phyloP scores from a whole-genome alignment of 2,888 invertebrate species.

The Pteria penguin region DNA sequence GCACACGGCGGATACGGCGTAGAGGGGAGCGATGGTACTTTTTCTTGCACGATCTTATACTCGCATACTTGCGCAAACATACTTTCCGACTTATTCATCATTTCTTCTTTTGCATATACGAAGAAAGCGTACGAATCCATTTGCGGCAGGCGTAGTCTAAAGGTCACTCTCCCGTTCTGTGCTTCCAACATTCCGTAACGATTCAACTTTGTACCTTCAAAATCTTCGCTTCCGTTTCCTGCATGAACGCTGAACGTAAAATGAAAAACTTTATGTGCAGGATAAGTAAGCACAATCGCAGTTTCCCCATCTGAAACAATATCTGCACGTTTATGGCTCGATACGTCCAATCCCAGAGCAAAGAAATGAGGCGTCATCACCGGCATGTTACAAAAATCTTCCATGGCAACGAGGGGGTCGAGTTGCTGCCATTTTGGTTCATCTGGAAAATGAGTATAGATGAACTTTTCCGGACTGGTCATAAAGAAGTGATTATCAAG shows the following conservation, averaged over 20 bases:
- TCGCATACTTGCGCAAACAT: slow-evolving; percentile 63
- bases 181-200: slow-evolving; percentile 62
- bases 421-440: slow-evolving; percentile 56
- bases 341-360: slow-evolving; percentile 54
- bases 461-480: slow-evolving; percentile 57
- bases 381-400: slow-evolving; percentile 58
- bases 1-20: slow-evolving; percentile 62
- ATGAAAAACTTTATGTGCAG: slow-evolving; percentile 50
- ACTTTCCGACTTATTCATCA: slow-evolving; percentile 56
- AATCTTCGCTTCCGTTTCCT: slow-evolving; percentile 49
- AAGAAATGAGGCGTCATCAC: slow-evolving; percentile 63
- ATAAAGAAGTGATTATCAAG: slow-evolving; percentile 61
- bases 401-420: slow-evolving; percentile 48
- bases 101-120: slow-evolving; percentile 60
- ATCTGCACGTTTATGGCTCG: slow-evolving; percentile 56
- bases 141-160: slow-evolving; percentile 55
- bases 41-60: slow-evolving; percentile 56
- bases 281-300: slow-evolving; percentile 56
- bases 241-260: slow-evolving; percentile 58
- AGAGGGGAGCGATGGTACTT: slow-evolving; percentile 40
- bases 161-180: slow-evolving; percentile 47
- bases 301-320: slow-evolving; percentile 53
- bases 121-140: slow-evolving; percentile 53
- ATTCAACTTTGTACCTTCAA: slow-evolving; percentile 53
- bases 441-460: slow-evolving; percentile 62